Conservation (phyloP, 2,888 invertebrate species). For the Embidobia sp. region DNA sequence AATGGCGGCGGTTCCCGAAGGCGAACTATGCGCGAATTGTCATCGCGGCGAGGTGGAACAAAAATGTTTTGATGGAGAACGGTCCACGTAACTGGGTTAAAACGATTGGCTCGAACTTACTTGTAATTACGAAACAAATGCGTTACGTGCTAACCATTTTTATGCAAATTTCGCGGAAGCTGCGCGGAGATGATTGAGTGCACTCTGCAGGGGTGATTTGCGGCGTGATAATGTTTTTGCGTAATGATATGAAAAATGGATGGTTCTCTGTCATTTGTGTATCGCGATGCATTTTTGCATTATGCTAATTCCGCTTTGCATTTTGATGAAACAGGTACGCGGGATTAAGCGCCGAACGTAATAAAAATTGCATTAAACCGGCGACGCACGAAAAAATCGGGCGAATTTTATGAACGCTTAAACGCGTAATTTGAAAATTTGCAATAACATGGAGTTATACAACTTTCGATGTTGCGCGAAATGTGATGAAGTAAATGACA, state of each 20-base stretch:
- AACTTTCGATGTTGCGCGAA: background rate
- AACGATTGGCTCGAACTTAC: constrained; percentile 11
- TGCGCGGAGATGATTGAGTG: constrained; percentile 23
- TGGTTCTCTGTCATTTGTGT: background rate
- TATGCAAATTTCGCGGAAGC: constrained; percentile 18
- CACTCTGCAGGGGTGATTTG: constrained; percentile 4
- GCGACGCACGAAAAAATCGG: no score
- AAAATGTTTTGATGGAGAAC: constrained; percentile 34
- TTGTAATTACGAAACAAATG: constrained; percentile 35
- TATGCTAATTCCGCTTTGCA: background rate
- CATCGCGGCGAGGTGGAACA: constrained; percentile 16
- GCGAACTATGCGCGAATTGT: constrained; percentile 25
- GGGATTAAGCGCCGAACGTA: no score
- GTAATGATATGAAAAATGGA: constrained; percentile 14
- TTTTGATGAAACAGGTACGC: background rate
- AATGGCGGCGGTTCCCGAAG: constrained; percentile 20
- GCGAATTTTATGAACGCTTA: no score
- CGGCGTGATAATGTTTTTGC: constrained; percentile 9
- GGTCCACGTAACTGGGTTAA: constrained; percentile 15
- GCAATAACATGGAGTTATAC: background rate
- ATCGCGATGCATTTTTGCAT: background rate
- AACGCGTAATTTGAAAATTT: background rate
- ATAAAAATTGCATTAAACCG: no score
- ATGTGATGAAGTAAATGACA: constrained; percentile 6
- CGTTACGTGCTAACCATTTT: constrained; percentile 25